Evolutionary conservation across 1,140 invertebrate species (phyloP).

Genomic region (Zaprionus inermis): DNA sequence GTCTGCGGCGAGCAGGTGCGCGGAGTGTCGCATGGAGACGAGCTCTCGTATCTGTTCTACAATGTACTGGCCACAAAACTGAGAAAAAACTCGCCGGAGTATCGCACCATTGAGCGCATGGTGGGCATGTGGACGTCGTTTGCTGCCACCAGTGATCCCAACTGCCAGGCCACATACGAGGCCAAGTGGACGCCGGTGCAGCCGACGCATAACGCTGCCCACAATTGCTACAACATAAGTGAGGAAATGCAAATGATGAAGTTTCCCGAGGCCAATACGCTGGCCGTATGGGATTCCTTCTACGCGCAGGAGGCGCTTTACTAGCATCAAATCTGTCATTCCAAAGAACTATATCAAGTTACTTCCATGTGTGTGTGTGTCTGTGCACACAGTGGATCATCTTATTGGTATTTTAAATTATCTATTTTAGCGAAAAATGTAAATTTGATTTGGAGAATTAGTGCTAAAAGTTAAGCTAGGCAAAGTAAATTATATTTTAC

Average conservation of each 20-base stretch:
- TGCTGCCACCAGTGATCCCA: constrained; percentile 77
- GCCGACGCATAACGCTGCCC: constrained; percentile 8
- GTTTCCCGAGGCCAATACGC: constrained; percentile 75
- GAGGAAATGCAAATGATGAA: constrained; percentile 66
- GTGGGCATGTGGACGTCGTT: constrained; percentile 84
- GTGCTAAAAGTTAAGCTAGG: neutral
- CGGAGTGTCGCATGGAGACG: constrained; percentile 86
- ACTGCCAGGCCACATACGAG: constrained; percentile 46
- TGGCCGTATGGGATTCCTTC: constrained; percentile 83
- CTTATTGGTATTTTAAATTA: neutral
- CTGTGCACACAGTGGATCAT: neutral
- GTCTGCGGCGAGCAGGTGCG: constrained; percentile 59
- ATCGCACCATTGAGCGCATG: constrained; percentile 78
- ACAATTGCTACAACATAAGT: constrained; percentile 82
- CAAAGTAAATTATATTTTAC: neutral
- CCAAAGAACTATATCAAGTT: neutral
- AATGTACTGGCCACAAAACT: constrained; percentile 50
- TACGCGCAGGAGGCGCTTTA: constrained; percentile 51
- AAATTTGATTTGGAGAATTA: neutral
- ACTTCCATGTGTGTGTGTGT: neutral
- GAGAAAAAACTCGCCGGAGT: constrained; percentile 55
- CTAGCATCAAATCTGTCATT: constrained; percentile 9
- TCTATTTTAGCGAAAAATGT: neutral
- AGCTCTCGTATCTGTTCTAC: constrained; percentile 87
- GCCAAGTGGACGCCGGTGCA: constrained; percentile 52